Base-by-base conservation (phyloP, 2,113 vertebrate species). In the Lathamus discolor region DNA sequence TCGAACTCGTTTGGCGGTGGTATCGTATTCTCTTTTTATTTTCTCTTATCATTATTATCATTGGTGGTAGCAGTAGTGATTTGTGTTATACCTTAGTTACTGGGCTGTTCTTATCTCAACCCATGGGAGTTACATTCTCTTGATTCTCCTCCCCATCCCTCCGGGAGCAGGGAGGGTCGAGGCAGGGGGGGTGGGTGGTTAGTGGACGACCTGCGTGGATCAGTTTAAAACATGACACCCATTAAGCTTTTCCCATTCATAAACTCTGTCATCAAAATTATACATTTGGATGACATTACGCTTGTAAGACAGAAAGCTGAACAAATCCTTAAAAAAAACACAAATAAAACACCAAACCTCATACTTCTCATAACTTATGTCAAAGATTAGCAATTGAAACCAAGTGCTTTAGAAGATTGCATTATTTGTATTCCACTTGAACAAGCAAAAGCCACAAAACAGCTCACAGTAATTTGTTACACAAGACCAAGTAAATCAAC, bases 361-460 rank as follows among this genome's bases (percentile, higher is more conserved):
- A n/a, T 19, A n/a, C 28, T 82, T 89, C 66, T 61, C 41, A 39
- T 78, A 81, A 91, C 33, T 89, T 84, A 86, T 75, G 55, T 54
- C 55, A 75, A 64, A 87, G 66, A 78, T 87, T 76, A 83, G 22
- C 52, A 90, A 46, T 39, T 87, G 61, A 82, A 95, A 87, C 13
- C 57, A 64, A 72, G 14, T 51, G 25, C 35, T 91, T 95, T 91
- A 78, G 20, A 73, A 77, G 68, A 91, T 12, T 84, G n/a, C 49
- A 63, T 76, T 85, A 64, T 87, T 72, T 83, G 63, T 88, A 66
- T 85, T 90, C 62, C 62, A 83, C 57, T 73, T 90, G 66, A 92
- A 79, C 33, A 85, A 94, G 43, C 29, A 87, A 85, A 96, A 95
- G 48, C 75, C 35, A 69, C 96, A 91, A 93, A 91, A 35, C 8